These are phyloP conservation scores for Ditula angustiorana DNA, from an alignment of 2,888 invertebrate species.

Conservation along the genomic window DNA sequence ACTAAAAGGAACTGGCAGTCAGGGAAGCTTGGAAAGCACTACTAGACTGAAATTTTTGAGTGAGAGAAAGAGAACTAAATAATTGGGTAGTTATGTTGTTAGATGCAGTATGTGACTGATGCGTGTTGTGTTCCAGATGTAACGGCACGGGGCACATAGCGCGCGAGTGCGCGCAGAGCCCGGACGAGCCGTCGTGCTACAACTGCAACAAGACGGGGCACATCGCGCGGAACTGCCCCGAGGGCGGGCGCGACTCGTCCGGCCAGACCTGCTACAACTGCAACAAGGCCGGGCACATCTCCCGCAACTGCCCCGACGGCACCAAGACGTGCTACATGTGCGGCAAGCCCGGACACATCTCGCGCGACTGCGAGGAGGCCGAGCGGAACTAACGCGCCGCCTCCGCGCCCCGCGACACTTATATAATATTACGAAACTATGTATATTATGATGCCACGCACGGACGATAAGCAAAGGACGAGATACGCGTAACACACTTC, in stretches of 20 bases:
- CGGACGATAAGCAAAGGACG: constrained; percentile 85
- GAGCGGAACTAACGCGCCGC: constrained; percentile 86
- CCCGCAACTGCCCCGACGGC: constrained; percentile 93
- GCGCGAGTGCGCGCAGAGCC: constrained; percentile 94
- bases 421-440: constrained; percentile 70
- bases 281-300: constrained; percentile 97
- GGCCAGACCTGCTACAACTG: constrained; percentile 96
- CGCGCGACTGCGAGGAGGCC: constrained; percentile 94
- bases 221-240: constrained; percentile 94
- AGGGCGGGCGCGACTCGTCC: constrained; percentile 88
- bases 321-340: constrained; percentile 97
- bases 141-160: constrained; percentile 97
- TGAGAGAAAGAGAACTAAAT: too few relatives aligned
- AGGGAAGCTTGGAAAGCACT: too few relatives aligned
- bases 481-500: constrained; percentile 74
- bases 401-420: constrained; percentile 47
- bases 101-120: not conserved
- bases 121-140: constrained; percentile 87
- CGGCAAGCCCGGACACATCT: constrained; percentile 96
- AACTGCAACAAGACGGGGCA: constrained; percentile 98
- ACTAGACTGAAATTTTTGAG: too few relatives aligned
- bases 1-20: too few relatives aligned
- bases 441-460: constrained; percentile 83
- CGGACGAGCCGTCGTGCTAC: constrained; percentile 95
- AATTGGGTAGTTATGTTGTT: too few relatives aligned